A percentile compares a stretch with the other conserved stretches of the same genome.
These are phyloP conservation scores for Buceros bicornis DNA, from an alignment of 2,797 vertebrate genomes.

Conservation along the genomic window DNA sequence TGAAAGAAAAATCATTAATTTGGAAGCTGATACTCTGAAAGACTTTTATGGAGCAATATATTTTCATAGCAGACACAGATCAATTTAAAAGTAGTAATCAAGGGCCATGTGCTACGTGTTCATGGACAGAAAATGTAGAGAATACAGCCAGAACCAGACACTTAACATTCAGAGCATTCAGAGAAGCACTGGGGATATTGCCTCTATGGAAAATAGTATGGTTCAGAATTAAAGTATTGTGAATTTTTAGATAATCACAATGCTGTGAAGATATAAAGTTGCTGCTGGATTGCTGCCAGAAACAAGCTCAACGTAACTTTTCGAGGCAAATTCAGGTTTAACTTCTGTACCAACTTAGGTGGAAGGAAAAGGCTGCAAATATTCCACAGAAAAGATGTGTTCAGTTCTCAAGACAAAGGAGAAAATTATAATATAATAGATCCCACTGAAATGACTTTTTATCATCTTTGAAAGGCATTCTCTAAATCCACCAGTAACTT, in stretches of 20 bases:
- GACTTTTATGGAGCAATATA: constrained; percentile 68
- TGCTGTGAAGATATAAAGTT: neutral
- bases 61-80: constrained; percentile 67
- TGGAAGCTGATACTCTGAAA: constrained; percentile 62
- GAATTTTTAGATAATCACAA: constrained; percentile 41
- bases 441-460: neutral
- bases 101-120: constrained; percentile 59
- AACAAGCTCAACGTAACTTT: neutral
- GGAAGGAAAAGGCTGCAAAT: neutral
- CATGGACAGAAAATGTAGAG: constrained; percentile 22
- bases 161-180: constrained; percentile 56
- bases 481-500: neutral
- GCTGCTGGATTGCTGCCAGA: neutral
- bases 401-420: neutral
- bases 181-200: constrained; percentile 6
- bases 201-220: constrained; percentile 26
- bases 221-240: constrained; percentile 28
- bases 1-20: constrained; percentile 67
- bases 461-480: neutral
- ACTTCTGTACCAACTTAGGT: neutral
- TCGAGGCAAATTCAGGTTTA: neutral
- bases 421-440: neutral
- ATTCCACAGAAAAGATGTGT: neutral
- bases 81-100: constrained; percentile 72
- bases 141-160: constrained; percentile 30